These are phyloP conservation scores for Galaxias olidus DNA, from an alignment of 2,797 vertebrate genomes.

Conservation along the genomic window DNA sequence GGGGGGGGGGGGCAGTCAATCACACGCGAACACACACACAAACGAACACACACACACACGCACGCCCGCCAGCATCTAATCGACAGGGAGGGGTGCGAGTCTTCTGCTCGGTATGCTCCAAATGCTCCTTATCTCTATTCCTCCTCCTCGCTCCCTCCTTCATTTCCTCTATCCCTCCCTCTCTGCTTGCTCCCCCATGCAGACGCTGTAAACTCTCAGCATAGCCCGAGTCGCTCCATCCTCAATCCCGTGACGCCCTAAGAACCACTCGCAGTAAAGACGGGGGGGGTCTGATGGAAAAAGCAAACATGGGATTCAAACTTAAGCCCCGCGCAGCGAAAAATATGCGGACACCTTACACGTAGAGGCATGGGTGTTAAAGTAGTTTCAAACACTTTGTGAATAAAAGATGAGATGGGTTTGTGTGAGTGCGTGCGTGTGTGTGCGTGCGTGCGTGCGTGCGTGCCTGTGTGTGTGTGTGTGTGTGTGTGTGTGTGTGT, in stretches of 20 bases:
- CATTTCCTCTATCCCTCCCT: background rate
- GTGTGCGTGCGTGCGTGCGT: background rate
- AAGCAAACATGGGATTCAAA: constrained; percentile 29
- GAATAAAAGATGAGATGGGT: constrained; percentile 15
- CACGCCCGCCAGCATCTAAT: constrained; percentile 35
- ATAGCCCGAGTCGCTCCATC: constrained; percentile 41
- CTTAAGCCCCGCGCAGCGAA: background rate
- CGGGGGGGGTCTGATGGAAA: constrained; percentile 31
- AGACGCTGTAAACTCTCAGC: constrained; percentile 30
- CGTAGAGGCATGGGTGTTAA: too few species aligned
- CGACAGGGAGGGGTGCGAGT: constrained; percentile 29
- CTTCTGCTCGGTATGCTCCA: constrained; percentile 51
- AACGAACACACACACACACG: constrained; percentile 3
- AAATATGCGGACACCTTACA: too few species aligned
- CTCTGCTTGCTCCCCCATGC: constrained; percentile 15
- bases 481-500: background rate
- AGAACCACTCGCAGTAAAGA: constrained; percentile 43
- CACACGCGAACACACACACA: background rate
- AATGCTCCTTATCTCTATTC: constrained; percentile 58
- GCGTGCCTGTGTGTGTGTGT: background rate
- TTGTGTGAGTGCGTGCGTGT: constrained; percentile 24
- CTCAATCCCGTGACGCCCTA: constrained; percentile 1
- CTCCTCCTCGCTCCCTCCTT: constrained; percentile 9
- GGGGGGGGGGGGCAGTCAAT: background rate
- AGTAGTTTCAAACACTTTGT: too few species aligned